Conservation (phyloP, 2,113 vertebrate genomes). For the Oryzias javanicus region DNA sequence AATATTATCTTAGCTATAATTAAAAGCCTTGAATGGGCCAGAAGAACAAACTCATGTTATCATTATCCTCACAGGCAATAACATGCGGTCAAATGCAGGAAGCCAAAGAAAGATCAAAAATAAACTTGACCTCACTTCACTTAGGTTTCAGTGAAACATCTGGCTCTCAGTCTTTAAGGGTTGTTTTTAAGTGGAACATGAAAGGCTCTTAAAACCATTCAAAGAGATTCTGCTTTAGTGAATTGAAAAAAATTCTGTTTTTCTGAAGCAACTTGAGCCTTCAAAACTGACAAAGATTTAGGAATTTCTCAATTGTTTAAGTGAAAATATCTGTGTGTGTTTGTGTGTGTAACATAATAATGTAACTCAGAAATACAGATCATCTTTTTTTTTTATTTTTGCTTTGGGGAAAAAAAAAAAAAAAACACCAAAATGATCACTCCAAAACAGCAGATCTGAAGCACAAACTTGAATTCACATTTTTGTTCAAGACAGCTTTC, state of each 20-base stretch:
- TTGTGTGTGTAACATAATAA: neutral
- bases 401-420: conserved; percentile 51
- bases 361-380: conserved; percentile 4
- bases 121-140: conserved; percentile 41
- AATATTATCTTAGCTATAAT: conserved; percentile 67
- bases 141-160: conserved; percentile 3
- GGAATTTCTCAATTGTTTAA: too few relatives aligned
- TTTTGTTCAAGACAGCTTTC: conserved; percentile 56
- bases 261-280: too few relatives aligned
- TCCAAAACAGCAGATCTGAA: conserved; percentile 68
- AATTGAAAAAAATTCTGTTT: too few relatives aligned
- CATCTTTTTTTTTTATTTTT: conserved; percentile 40
- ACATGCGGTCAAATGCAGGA: conserved; percentile 37
- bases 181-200: too few relatives aligned
- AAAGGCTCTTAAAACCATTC: too few relatives aligned
- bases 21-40: conserved; percentile 25
- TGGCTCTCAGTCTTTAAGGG: neutral
- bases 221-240: too few relatives aligned
- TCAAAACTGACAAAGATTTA: too few relatives aligned
- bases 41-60: conserved; percentile 41
- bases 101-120: conserved; percentile 42
- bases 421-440: conserved; percentile 62
- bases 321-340: neutral
- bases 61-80: conserved; percentile 30
- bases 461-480: conserved; percentile 76